These are phyloP conservation scores for Gallinago media DNA, from an alignment of 2,113 vertebrate genomes.

Conservation along the genomic window DNA sequence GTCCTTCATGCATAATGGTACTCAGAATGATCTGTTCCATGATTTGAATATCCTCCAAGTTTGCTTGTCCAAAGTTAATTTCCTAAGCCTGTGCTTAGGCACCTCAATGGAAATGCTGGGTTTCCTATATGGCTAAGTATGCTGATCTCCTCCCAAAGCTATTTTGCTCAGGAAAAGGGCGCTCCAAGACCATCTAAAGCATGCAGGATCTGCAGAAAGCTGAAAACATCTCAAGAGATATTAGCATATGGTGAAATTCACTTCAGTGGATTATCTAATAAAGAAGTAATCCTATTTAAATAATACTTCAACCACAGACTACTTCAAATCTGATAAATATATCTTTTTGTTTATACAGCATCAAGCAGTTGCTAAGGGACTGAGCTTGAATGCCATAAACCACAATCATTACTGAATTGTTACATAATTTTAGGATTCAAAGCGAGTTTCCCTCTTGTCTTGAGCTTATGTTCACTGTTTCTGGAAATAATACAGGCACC, in stretches of 20 bases:
- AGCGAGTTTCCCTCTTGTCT: neutral
- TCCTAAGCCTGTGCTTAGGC: neutral
- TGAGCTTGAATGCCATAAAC: neutral
- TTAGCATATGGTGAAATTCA: slow-evolving; percentile 31
- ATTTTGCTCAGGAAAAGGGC: neutral
- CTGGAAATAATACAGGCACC: neutral
- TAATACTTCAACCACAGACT: slow-evolving; percentile 30
- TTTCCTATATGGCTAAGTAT: neutral
- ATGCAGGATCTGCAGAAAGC: neutral
- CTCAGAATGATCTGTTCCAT: neutral
- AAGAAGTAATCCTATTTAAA: slow-evolving; percentile 51
- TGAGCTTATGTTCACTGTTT: neutral
- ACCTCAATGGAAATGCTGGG: neutral
- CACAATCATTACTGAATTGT: neutral
- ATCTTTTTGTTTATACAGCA: slow-evolving; percentile 34
- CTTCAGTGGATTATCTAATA: slow-evolving; percentile 46
- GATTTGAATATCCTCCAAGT: neutral
- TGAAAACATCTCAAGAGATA: neutral
- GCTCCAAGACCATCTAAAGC: neutral
- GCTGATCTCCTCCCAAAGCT: neutral
- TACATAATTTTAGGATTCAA: slow-evolving; percentile 2
- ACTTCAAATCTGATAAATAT: slow-evolving; percentile 36
- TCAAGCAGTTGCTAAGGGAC: neutral
- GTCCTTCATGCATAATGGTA: no score
- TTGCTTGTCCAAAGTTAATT: slow-evolving; percentile 8